Base-by-base conservation (phyloP, 2,797 vertebrate genomes). In the Sebastes goodei region DNA sequence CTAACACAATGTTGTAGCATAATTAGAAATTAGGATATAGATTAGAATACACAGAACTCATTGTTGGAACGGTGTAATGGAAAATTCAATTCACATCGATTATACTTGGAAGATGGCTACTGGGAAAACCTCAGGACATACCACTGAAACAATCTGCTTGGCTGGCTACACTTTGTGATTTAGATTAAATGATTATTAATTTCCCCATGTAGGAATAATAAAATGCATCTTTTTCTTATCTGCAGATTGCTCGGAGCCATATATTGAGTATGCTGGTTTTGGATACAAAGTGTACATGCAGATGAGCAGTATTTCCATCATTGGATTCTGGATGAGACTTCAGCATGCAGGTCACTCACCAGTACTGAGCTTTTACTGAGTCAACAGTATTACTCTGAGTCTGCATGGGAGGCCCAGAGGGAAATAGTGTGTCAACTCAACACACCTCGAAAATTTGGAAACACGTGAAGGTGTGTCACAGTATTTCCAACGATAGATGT, bases 381-480 rank as follows among this genome's bases (percentile, higher is more conserved):
- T 61, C 71, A 76, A 81, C 59, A 66, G 57, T 80, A 59, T 52
- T 61, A 42, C 60, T 49, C 6, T 32, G 11, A 66, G 74, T 61
- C 60, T 78, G 52, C 71, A 59, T 30, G 61, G 67, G 33, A 67
- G 23, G 55, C 59, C 67, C 55, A 32, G 46, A 62, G 56, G 49
- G 27, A 65, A 71, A 81, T 27, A 21, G 8, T 57, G 53, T 56
- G 65, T 49, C 42, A 49, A 49, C 42, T 76, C 76, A 74, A 78
- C 80, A 67, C 59, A 55, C n/a, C 30, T 70, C 32, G 49, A 12
- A 72, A 59, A 76, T 57, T 69, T 71, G 62, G 32, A 62, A 71
- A 6, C 46, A 71, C 12, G 10, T 71, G 52, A 84, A 60, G 29
- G 25, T 59, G 65, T 75, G 79, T 76, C 59, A 46, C 27, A 33